Evolutionary conservation across 23 tunicate species (phyloP), one percentile per base, ranked within the genome.

Genomic region (Trididemnum nubilum): DNA sequence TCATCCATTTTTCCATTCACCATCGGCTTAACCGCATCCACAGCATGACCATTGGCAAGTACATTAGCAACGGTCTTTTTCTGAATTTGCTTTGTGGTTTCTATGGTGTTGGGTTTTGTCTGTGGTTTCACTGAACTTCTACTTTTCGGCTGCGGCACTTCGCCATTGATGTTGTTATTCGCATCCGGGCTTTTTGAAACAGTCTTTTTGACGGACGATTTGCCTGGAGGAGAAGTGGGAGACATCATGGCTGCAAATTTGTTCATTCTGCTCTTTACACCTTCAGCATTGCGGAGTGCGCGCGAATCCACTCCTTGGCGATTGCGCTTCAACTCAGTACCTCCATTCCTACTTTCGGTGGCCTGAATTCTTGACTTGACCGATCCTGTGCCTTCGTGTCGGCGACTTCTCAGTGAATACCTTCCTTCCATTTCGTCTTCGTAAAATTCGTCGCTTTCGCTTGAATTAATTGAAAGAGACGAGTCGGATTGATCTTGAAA

Each of bases 351-450:
- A 49, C 23, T 66, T 73, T 91, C 97, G 1, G 70, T 81, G n/a
- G 97, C 97, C 23, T 67, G 64, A 12, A 91, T 85, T 28, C 89
- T 82, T 24, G 90, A 81, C 58, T 82, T 85, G 34, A 91, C 97
- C 51, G 86, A 86, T 1, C 89, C 89, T 7, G 70, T 51, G 75
- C 49, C 37, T 23, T 35, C 79, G 33, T 77, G 64, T n/a, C 32
- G 49, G 33, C 97, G 72, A 64, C 75, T 71, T 32, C 91, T 38
- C n/a, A 51, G 37, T 21, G 83, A 69, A 63, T 69, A 64, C 72
- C 82, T 78, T 31, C 81, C 82, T 64, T 71, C 86, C 82, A 67
- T 64, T 34, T 81, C 90, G 40, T 72, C 82, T 0, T 86, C 90
- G 57, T 30, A 21, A 35, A 77, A 85, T 44, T 7, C 15, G 29